Conservation (phyloP, 2,113 vertebrate species). For the Microtus oregoni region DNA sequence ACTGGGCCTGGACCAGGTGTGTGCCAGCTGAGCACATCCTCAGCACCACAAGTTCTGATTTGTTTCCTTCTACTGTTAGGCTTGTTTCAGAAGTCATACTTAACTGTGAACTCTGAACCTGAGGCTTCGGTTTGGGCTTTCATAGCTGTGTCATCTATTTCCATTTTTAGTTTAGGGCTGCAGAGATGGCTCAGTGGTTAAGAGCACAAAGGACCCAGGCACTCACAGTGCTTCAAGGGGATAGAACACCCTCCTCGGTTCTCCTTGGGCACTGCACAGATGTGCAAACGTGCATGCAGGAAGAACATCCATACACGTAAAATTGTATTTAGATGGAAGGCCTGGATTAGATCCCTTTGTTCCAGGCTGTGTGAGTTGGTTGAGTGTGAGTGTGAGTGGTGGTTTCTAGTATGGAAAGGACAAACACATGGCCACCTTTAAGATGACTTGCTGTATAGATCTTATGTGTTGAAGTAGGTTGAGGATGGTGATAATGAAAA, state of each 20-base stretch:
- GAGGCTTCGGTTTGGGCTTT: not conserved
- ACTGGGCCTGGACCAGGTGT: not conserved
- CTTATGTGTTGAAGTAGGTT: not conserved
- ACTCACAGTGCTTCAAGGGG: not conserved
- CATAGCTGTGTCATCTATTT: not conserved
- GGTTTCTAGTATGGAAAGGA: not conserved
- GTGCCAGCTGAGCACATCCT: not conserved
- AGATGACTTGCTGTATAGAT: not conserved
- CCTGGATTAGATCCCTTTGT: conserved; percentile 8
- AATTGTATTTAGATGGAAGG: not conserved
- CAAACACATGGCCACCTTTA: conserved; percentile 2
- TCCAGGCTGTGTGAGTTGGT: not conserved
- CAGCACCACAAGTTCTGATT: not conserved
- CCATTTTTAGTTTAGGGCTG: not conserved
- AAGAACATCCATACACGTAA: not conserved
- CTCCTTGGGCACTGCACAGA: not conserved
- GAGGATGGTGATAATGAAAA: not conserved
- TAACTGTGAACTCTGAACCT: not conserved
- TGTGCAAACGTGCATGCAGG: not conserved
- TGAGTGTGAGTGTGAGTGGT: not conserved
- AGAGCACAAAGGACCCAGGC: not conserved
- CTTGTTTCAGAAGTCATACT: not conserved
- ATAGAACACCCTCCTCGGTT: not conserved
- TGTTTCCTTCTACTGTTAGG: not conserved
- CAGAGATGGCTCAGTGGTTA: not conserved